Base-by-base conservation (phyloP, 2,888 invertebrate genomes). In the Nymphalis urticae region DNA sequence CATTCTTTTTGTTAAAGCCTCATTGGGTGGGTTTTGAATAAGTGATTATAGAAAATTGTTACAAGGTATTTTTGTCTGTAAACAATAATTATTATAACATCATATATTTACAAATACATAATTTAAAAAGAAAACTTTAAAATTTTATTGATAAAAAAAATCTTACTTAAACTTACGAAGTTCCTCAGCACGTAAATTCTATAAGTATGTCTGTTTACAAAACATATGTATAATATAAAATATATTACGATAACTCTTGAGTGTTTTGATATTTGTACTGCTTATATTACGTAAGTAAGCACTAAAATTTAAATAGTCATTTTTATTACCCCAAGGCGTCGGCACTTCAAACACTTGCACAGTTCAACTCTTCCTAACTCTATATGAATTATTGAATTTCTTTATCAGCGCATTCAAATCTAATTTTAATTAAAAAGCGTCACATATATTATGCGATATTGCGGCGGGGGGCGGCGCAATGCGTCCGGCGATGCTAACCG, bases 381-480 rank as follows among this genome's bases (percentile, higher is more conserved):
- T 76, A 79, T 80, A 80, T 79, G 76, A 85, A 84, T 88, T 88
- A 92, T 91, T 90, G 86, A 88, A 89, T 85, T 85, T 84, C 78
- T 80, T 90, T 92, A 92, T 92, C 92, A 85, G 80, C 77, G 74
- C 80, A 81, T 85, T 82, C 77, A 83, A 85, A 92, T 92, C 92
- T 86, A 87, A 86, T 90, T 92, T 92, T 91, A 92, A 92, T 92
- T 91, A 91, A 92, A 90, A 90, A 85, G 85, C 87, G 89, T 90
- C 91, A 91, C 88, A 92, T 92, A 91, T 89, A 88, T 92, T 89
- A 91, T 86, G 86, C 82, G 80, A 82, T 86, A 88, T 91, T 92
- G 42, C 89, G 90, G 86, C 80, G 83, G 91, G 87, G 88, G 92
- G 92, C 90, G 92, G 84, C 82, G 83, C 89, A 83, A 82, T 78